These are phyloP conservation scores for Microtus ochrogaster DNA, from an alignment of 2,113 vertebrate species.

Conservation along the genomic window DNA sequence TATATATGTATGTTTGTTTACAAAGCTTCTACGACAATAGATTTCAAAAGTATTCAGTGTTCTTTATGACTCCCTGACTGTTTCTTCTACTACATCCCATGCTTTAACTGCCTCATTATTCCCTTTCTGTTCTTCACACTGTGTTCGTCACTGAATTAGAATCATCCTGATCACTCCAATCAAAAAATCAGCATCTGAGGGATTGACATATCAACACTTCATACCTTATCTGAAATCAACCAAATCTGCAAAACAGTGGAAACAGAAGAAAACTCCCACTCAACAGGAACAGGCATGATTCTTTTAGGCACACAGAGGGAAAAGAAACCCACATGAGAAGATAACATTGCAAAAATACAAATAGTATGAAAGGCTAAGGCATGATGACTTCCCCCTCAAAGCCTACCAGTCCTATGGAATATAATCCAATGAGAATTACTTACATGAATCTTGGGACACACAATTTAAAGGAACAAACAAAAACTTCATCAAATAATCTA, in stretches of 20 bases:
- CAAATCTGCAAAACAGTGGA: not conserved
- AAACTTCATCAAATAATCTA: not conserved
- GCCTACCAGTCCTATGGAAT: not conserved
- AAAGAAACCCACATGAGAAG: not conserved
- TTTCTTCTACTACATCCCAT: not conserved
- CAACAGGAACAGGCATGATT: not conserved
- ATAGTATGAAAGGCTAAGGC: not conserved
- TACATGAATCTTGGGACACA: not conserved
- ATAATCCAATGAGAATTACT: not conserved
- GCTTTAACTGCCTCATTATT: not conserved
- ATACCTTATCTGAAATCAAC: not conserved
- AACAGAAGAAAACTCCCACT: not conserved
- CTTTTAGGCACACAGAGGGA: not conserved
- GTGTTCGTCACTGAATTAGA: not conserved
- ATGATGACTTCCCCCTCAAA: not conserved
- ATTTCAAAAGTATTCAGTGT: not conserved
- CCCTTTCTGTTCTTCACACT: not conserved
- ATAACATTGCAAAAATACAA: not conserved
- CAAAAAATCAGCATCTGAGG: not conserved
- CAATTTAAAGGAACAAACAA: not conserved
- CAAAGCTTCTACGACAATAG: not conserved
- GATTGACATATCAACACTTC: not conserved
- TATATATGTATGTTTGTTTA: not conserved
- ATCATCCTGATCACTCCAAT: not conserved
- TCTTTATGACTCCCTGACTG: no score